Evolutionary conservation across 2,113 vertebrate species (phyloP).

Genomic region (Ailuropoda melanoleuca): DNA sequence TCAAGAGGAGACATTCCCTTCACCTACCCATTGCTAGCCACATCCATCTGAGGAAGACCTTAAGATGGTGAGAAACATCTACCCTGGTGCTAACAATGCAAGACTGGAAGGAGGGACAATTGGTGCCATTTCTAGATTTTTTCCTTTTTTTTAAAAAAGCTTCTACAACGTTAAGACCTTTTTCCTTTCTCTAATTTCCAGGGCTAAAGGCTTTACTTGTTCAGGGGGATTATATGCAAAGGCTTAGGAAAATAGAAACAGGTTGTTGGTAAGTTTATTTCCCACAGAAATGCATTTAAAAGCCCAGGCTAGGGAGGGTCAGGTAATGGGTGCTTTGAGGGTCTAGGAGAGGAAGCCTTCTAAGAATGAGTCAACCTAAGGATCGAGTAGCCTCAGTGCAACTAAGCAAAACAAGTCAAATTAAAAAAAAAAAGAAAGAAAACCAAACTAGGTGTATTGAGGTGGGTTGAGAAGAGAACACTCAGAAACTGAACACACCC

Average conservation of each 20-base stretch:
- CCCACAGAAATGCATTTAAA: neutral
- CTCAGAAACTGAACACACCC: neutral
- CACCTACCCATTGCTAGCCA: neutral
- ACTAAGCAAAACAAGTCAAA: neutral
- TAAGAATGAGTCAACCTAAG: neutral
- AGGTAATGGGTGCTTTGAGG: neutral
- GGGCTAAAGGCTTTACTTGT: neutral
- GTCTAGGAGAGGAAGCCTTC: neutral
- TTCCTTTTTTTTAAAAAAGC: neutral
- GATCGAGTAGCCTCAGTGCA: neutral
- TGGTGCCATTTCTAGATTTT: neutral
- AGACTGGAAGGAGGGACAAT: neutral
- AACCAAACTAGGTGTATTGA: neutral
- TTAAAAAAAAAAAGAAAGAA: neutral
- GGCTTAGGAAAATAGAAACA: neutral
- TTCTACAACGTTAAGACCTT: neutral
- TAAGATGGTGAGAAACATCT: neutral
- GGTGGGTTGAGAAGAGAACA: neutral
- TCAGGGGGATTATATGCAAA: neutral
- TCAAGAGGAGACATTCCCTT: neutral
- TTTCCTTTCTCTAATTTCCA: neutral
- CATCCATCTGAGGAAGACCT: neutral
- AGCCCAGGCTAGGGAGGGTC: neutral
- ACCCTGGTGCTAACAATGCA: neutral
- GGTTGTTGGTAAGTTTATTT: neutral